Evolutionary conservation across 2,888 invertebrate genomes (phyloP).

Genomic region (Drosophila tripunctata): DNA sequence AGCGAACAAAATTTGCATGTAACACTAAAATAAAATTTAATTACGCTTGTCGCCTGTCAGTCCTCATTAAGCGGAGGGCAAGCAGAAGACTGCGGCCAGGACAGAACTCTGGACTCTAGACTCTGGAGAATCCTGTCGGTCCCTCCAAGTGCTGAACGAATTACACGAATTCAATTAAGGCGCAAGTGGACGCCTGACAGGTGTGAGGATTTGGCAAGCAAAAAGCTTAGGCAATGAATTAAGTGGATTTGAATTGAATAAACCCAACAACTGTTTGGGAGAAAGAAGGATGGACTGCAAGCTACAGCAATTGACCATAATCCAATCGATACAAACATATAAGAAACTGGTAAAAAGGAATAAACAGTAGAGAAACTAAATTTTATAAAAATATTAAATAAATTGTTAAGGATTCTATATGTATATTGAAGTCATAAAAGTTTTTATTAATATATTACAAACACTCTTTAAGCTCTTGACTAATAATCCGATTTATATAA

Average conservation of each 20-base stretch:
- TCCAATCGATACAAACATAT: conserved; percentile 7
- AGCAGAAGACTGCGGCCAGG: neutral
- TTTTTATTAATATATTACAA: neutral
- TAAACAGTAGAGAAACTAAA: neutral
- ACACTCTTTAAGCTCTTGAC: too few species aligned
- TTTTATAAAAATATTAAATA: neutral
- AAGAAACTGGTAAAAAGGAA: too few species aligned
- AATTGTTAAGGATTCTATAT: neutral
- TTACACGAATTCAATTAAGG: conserved; percentile 79
- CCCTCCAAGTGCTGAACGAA: conserved; percentile 44
- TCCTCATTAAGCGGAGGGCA: conserved; percentile 73
- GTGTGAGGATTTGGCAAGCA: conserved; percentile 57
- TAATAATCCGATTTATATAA: too few species aligned
- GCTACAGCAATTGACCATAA: neutral
- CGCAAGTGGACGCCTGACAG: conserved; percentile 62
- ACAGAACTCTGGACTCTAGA: neutral
- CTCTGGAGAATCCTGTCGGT: conserved; percentile 16
- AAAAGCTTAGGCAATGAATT: conserved; percentile 66
- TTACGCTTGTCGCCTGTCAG: conserved; percentile 83
- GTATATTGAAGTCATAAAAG: neutral
- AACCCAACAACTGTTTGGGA: neutral
- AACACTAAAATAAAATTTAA: conserved; percentile 82
- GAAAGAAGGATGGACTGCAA: neutral
- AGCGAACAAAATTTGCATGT: conserved; percentile 73
- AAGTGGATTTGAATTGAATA: conserved; percentile 48